phyloP scores from a whole-genome alignment of 2,113 vertebrate species.

The Cavia porcellus region DNA sequence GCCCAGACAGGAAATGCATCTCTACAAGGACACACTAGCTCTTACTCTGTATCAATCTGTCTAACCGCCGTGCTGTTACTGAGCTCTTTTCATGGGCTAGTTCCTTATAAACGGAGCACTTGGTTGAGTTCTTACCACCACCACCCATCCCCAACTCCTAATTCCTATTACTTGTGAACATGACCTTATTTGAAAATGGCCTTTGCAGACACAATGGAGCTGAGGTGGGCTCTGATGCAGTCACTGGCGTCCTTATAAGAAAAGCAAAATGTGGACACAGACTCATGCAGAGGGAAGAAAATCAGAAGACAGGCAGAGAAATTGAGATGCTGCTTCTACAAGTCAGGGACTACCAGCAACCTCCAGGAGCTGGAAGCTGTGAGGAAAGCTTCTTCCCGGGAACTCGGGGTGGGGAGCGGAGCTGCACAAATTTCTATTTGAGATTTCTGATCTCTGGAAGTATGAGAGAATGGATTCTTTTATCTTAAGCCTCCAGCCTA shows the following conservation, averaged over 20 bases:
- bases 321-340: background rate
- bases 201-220: background rate
- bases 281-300: background rate
- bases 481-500: background rate
- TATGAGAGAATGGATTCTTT: background rate
- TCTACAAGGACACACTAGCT: background rate
- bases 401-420: too few species aligned
- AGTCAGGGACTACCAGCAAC: background rate
- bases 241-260: background rate
- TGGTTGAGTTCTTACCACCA: background rate
- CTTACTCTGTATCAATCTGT: background rate
- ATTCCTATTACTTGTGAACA: background rate
- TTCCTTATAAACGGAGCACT: background rate
- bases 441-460: background rate
- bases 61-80: too few species aligned
- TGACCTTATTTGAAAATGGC: background rate
- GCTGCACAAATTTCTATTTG: background rate
- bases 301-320: background rate
- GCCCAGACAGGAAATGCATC: background rate
- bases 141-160: background rate
- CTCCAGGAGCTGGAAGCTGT: background rate
- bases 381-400: background rate
- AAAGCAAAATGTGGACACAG: background rate
- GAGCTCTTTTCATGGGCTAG: background rate
- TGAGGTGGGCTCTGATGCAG: background rate